phyloP scores from a whole-genome alignment of 2,888 invertebrate genomes.

The Aphodius sticticus region DNA sequence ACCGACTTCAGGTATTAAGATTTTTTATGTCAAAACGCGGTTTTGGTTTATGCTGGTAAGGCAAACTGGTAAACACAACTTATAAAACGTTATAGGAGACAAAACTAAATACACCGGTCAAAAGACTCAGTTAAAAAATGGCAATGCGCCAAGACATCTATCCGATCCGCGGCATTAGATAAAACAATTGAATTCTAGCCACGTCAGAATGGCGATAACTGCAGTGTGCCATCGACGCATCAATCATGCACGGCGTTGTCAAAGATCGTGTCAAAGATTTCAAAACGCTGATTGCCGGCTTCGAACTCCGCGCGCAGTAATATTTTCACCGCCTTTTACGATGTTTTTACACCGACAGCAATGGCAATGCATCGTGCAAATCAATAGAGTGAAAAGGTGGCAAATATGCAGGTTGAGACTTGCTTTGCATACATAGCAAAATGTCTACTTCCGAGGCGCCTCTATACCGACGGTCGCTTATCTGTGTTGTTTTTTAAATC shows the following conservation, averaged over 20 bases:
- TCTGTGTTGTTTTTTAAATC: neutral
- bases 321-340: neutral
- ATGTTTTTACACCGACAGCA: neutral
- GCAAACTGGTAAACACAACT: too few species aligned
- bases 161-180: neutral
- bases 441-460: neutral
- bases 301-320: neutral
- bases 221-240: neutral
- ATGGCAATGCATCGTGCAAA: neutral
- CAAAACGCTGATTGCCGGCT: neutral
- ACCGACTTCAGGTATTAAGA: too few species aligned
- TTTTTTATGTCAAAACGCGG: too few species aligned
- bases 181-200: neutral
- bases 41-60: too few species aligned
- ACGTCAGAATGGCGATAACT: neutral
- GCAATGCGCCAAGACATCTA: neutral
- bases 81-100: too few species aligned
- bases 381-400: neutral
- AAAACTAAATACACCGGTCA: neutral
- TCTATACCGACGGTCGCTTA: neutral
- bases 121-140: neutral
- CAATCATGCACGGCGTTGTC: slow-evolving; percentile 4
- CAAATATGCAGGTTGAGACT: neutral
- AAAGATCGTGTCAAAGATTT: slow-evolving; percentile 4
- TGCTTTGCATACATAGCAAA: neutral